These are phyloP conservation scores for Alfaro cultratus DNA, from an alignment of 2,797 vertebrate genomes.

Conservation along the genomic window DNA sequence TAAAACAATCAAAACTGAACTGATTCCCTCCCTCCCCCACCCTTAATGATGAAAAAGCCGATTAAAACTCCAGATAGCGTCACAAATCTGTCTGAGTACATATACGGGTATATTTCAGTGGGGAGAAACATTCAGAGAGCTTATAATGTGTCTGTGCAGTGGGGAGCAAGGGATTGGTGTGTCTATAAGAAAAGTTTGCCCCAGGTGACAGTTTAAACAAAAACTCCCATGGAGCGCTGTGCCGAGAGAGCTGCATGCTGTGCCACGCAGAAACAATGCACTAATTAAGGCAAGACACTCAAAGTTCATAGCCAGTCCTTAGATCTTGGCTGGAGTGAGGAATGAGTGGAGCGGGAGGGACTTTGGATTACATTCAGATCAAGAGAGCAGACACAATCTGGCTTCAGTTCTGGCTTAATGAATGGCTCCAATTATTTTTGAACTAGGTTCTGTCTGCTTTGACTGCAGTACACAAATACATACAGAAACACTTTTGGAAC, in stretches of 20 bases:
- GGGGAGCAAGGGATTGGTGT: conserved; percentile 5
- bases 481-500: neutral
- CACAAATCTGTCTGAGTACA: conserved; percentile 47
- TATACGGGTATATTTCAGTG: conserved; percentile 45
- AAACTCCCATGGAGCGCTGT: conserved; percentile 63
- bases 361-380: conserved; percentile 68
- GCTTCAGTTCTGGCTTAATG: conserved; percentile 61
- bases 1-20: conserved; percentile 61
- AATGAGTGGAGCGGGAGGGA: conserved; percentile 43
- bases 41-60: conserved; percentile 53
- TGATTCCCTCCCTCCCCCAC: conserved; percentile 26
- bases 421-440: conserved; percentile 75
- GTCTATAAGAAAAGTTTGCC: conserved; percentile 62
- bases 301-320: conserved; percentile 65
- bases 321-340: conserved; percentile 65
- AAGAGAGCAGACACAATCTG: conserved; percentile 72
- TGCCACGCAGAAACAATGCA: conserved; percentile 66
- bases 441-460: conserved; percentile 53
- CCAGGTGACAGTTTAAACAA: conserved; percentile 75
- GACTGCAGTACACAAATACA: conserved; percentile 14
- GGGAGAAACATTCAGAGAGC: conserved; percentile 34
- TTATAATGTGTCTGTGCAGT: conserved; percentile 42
- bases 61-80: conserved; percentile 58
- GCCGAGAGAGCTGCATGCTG: conserved; percentile 63
- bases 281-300: conserved; percentile 74